These are phyloP conservation scores for Benthosema pterotum DNA, from an alignment of 2,797 vertebrate genomes.

Conservation along the genomic window DNA sequence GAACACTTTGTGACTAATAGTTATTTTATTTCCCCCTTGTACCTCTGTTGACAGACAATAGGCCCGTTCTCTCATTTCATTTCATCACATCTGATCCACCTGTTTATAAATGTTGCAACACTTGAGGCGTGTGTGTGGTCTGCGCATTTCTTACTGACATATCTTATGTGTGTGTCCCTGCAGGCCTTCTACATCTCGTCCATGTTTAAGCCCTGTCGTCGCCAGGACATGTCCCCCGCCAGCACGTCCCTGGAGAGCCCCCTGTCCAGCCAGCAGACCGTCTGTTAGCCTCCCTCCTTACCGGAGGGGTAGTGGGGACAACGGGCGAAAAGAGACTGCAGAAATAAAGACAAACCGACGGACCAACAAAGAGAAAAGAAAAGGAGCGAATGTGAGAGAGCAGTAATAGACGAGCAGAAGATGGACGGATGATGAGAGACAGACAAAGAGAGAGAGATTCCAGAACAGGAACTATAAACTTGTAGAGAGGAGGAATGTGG, in stretches of 20 bases:
- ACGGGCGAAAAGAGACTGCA: slow-evolving; percentile 29
- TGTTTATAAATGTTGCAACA: slow-evolving; percentile 48
- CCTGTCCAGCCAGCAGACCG: slow-evolving; percentile 83
- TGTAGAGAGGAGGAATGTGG: slow-evolving; percentile 18
- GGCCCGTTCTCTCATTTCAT: slow-evolving; percentile 12
- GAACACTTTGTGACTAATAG: slow-evolving; percentile 27
- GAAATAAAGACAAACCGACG: too few species aligned
- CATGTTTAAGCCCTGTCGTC: slow-evolving; percentile 81
- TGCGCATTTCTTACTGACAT: slow-evolving; percentile 44
- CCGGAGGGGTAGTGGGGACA: slow-evolving; percentile 9
- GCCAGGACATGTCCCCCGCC: slow-evolving; percentile 60
- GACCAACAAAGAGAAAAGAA: slow-evolving; percentile 20
- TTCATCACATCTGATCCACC: slow-evolving; percentile 24
- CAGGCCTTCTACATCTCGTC: slow-evolving; percentile 86
- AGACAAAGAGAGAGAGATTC: slow-evolving; percentile 7
- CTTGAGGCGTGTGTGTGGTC: slow-evolving; percentile 60
- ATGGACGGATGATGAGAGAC: slow-evolving; percentile 22
- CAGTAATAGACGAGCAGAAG: slow-evolving; percentile 12
- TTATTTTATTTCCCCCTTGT: slow-evolving; percentile 40
- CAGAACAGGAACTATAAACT: slow-evolving; percentile 51
- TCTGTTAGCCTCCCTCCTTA: slow-evolving; percentile 78
- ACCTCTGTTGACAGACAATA: slow-evolving; percentile 36
- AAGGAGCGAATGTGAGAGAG: slow-evolving; percentile 31
- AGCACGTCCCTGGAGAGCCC: slow-evolving; percentile 78
- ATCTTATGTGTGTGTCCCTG: slow-evolving; percentile 37